Percentiles rank a stretch among this genome's conserved stretches.
These are phyloP conservation scores for Sogatella furcifera DNA, from an alignment of 1,140 invertebrate species.

Conservation along the genomic window DNA sequence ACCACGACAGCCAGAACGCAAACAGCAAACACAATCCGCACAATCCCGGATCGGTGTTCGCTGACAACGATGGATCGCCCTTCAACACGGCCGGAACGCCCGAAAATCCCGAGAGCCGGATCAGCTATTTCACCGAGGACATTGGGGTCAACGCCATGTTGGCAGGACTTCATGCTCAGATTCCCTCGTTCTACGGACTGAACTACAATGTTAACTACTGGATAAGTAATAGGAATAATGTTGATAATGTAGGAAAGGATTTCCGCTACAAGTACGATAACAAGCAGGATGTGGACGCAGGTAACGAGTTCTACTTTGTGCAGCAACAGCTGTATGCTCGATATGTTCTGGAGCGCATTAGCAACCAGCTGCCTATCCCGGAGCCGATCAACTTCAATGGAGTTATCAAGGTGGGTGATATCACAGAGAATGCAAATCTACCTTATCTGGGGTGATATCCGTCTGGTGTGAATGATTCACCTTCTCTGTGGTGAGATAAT, in stretches of 20 bases:
- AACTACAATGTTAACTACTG: conserved; percentile 29
- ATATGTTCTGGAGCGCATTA: conserved; percentile 30
- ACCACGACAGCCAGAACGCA: conserved; percentile 22
- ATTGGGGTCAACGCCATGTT: conserved; percentile 55
- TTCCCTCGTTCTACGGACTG: conserved; percentile 40
- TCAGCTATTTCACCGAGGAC: conserved; percentile 57
- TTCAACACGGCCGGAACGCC: conserved; percentile 30
- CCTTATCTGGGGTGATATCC: too few relatives aligned
- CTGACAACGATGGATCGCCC: conserved; percentile 41
- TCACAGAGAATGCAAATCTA: too few relatives aligned
- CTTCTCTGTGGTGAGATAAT: too few relatives aligned
- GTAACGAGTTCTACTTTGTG: conserved; percentile 25
- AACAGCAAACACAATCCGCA: conserved; percentile 28
- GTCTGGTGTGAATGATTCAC: too few relatives aligned
- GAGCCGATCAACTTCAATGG: conserved; percentile 30
- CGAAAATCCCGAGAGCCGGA: conserved; percentile 34
- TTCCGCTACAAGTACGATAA: not conserved
- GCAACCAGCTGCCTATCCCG: conserved; percentile 27
- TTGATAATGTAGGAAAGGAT: not conserved
- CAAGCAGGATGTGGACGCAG: conserved; percentile 23
- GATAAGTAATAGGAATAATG: not conserved
- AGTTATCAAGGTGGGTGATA: conserved; percentile 23
- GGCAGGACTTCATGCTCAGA: conserved; percentile 36
- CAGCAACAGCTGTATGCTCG: conserved; percentile 29
- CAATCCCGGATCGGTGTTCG: conserved; percentile 31